These are phyloP conservation scores for Nothobranchius kuhntae DNA, from an alignment of 2,113 vertebrate species.

Conservation along the genomic window DNA sequence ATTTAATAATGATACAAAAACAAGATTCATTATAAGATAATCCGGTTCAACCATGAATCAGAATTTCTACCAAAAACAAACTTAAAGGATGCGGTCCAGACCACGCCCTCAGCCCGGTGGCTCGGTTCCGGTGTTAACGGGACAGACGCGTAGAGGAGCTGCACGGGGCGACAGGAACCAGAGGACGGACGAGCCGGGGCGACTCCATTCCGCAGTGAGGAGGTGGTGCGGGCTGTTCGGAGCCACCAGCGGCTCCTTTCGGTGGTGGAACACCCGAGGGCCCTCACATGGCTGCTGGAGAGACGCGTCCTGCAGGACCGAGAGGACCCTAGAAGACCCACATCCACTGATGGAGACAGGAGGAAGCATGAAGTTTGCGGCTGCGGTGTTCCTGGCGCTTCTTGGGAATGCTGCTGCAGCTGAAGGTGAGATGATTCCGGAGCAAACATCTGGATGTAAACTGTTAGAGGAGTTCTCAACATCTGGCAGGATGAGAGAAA, in stretches of 20 bases:
- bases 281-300: constrained; percentile 16
- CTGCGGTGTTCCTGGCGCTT: constrained; percentile 55
- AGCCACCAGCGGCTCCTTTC: too few species aligned
- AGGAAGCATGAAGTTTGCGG: constrained; percentile 72
- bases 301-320: constrained; percentile 16
- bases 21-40: too few species aligned
- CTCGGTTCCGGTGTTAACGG: constrained; percentile 27
- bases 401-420: constrained; percentile 37
- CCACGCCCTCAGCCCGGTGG: constrained; percentile 33
- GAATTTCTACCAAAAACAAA: too few species aligned
- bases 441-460: not conserved
- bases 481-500: not conserved
- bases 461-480: constrained; percentile 9
- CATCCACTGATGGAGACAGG: constrained; percentile 16
- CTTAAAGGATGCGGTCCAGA: constrained; percentile 1
- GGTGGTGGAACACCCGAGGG: constrained; percentile 2
- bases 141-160: constrained; percentile 30
- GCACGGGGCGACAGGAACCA: constrained; percentile 19
- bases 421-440: constrained; percentile 64
- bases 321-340: constrained; percentile 17
- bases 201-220: constrained; percentile 9
- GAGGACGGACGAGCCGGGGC: constrained; percentile 1
- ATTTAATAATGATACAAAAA: too few species aligned
- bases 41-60: too few species aligned
- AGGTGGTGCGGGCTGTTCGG: constrained; percentile 12